Conservation (phyloP, 2,797 vertebrate species). For the Falco rusticolus region DNA sequence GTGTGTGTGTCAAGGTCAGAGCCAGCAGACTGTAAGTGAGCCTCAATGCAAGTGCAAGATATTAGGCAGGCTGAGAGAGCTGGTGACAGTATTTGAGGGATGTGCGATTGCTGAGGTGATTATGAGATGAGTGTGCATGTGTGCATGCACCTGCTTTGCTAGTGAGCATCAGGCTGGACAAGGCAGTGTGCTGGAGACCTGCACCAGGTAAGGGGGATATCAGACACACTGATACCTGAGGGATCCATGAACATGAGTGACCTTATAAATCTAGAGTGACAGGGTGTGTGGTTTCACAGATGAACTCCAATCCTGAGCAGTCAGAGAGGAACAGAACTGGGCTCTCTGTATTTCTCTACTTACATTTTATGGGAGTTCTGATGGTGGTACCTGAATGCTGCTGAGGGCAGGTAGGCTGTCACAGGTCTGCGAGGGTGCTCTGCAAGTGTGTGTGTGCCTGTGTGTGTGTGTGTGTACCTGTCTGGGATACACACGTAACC, state of each 20-base stretch:
- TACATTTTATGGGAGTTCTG: background rate
- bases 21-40: background rate
- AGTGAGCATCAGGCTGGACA: background rate
- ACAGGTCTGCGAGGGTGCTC: background rate
- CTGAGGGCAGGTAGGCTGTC: background rate
- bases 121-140: background rate
- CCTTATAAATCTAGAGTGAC: background rate
- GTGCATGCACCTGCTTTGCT: background rate
- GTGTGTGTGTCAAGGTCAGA: background rate
- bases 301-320: background rate
- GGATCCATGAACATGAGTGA: background rate
- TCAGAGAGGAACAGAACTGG: background rate
- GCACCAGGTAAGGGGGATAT: background rate
- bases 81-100: background rate
- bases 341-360: background rate
- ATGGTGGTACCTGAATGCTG: background rate
- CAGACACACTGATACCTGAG: background rate
- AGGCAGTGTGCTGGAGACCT: too few relatives aligned
- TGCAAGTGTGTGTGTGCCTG: fast-evolving
- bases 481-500: background rate
- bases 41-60: background rate
- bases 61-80: background rate
- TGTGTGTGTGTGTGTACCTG: background rate
- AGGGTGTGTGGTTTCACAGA: background rate
- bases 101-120: background rate